A percentile compares a stretch with the other conserved stretches of the same genome.
Conservation (phyloP, 2,113 vertebrate genomes). For the Dendropsophus ebraccatus region DNA sequence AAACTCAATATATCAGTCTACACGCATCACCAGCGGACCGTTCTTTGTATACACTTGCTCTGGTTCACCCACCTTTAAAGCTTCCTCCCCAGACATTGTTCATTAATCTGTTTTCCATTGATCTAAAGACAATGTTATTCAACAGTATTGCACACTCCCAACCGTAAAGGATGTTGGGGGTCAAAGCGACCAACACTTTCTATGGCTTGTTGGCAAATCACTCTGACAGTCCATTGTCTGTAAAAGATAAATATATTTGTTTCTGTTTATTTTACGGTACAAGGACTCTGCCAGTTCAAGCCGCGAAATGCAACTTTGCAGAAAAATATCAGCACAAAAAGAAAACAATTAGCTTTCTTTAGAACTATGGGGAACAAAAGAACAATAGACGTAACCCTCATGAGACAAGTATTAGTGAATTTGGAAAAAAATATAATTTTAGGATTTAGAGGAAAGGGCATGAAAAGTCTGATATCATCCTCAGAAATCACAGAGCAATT, state of each 20-base stretch:
- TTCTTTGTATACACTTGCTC: conserved; percentile 58
- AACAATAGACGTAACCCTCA: not conserved
- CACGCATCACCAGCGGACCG: conserved; percentile 3
- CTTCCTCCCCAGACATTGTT: conserved; percentile 70
- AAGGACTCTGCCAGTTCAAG: not conserved
- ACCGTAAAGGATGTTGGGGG: conserved; percentile 42
- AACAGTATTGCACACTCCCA: conserved; percentile 47
- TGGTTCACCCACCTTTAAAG: conserved; percentile 50
- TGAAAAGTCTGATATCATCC: not conserved
- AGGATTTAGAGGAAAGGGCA: not conserved
- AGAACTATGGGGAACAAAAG: conserved; percentile 13
- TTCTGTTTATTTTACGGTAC: conserved; percentile 2
- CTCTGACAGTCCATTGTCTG: conserved; percentile 39
- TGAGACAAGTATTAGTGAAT: not conserved
- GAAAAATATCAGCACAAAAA: conserved; percentile 11
- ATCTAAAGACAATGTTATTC: conserved; percentile 55
- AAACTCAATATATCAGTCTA: not conserved
- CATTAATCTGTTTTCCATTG: conserved; percentile 69
- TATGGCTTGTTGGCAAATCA: conserved; percentile 47
- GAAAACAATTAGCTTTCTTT: conserved; percentile 16
- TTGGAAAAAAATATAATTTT: not conserved
- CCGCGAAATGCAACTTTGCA: conserved; percentile 6
- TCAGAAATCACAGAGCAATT: not conserved
- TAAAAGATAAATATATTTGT: conserved; percentile 44
- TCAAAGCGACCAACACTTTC: conserved; percentile 38